phyloP scores from a whole-genome alignment of 2,113 vertebrate genomes.

The Cynoglossus semilaevis region DNA sequence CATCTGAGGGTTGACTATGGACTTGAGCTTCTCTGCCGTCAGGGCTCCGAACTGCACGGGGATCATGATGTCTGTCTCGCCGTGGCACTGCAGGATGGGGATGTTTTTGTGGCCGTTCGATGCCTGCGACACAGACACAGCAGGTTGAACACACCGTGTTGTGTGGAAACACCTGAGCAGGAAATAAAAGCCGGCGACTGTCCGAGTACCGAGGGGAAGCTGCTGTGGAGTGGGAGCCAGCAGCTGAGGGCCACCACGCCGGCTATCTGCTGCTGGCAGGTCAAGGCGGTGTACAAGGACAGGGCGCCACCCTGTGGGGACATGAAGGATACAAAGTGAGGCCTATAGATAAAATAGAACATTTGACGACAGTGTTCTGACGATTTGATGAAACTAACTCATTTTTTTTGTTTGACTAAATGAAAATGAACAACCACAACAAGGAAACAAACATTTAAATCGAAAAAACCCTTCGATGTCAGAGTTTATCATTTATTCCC shows the following conservation, averaged over 20 bases:
- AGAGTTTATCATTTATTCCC: too few species aligned
- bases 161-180: background rate
- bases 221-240: constrained; percentile 93
- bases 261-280: constrained; percentile 90
- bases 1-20: constrained; percentile 83
- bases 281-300: constrained; percentile 95
- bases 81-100: constrained; percentile 94
- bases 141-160: background rate
- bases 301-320: constrained; percentile 88
- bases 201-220: constrained; percentile 86
- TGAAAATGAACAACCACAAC: too few species aligned
- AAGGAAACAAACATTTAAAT: too few species aligned
- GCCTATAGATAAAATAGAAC: too few species aligned
- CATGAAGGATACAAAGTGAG: background rate
- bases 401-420: too few species aligned
- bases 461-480: too few species aligned
- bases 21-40: constrained; percentile 89
- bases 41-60: constrained; percentile 86
- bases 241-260: constrained; percentile 95
- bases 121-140: constrained; percentile 71
- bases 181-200: background rate
- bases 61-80: constrained; percentile 90
- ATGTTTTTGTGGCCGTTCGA: constrained; percentile 85
- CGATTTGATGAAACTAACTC: too few species aligned
- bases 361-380: too few species aligned